Evolutionary conservation across 2,888 invertebrate genomes (phyloP).

Genomic region (Eurytoma californica): DNA sequence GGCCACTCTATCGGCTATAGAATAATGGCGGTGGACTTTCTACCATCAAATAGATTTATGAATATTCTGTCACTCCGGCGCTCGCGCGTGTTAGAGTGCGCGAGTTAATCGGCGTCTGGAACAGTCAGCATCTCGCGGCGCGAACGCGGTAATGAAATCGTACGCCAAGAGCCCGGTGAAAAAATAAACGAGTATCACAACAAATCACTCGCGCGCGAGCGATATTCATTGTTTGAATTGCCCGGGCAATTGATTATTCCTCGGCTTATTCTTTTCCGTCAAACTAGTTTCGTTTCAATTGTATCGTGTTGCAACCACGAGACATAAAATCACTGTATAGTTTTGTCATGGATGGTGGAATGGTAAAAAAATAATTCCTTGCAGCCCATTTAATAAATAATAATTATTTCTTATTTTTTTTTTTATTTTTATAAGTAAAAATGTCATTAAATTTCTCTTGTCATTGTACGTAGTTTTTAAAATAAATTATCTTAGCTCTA

Average conservation of each 20-base stretch:
- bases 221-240: constrained; percentile 38
- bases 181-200: constrained; percentile 25
- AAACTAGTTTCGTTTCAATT: too few species aligned
- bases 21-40: constrained; percentile 72
- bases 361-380: neutral
- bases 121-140: constrained; percentile 14
- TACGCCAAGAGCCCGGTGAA: neutral
- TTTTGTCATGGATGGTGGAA: neutral
- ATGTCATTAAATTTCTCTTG: too few species aligned
- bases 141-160: constrained; percentile 45
- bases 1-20: constrained; percentile 62
- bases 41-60: constrained; percentile 74
- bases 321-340: too few species aligned
- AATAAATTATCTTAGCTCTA: too few species aligned
- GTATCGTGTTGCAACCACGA: too few species aligned
- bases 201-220: constrained; percentile 34
- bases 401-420: too few species aligned
- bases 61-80: constrained; percentile 64
- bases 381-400: too few species aligned
- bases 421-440: too few species aligned
- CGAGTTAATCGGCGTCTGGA: constrained; percentile 39
- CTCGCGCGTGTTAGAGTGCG: constrained; percentile 5
- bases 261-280: neutral
- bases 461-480: too few species aligned
- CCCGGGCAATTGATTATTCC: neutral